phyloP scores from a whole-genome alignment of 2,888 invertebrate genomes.

The Morpho deidamia region DNA sequence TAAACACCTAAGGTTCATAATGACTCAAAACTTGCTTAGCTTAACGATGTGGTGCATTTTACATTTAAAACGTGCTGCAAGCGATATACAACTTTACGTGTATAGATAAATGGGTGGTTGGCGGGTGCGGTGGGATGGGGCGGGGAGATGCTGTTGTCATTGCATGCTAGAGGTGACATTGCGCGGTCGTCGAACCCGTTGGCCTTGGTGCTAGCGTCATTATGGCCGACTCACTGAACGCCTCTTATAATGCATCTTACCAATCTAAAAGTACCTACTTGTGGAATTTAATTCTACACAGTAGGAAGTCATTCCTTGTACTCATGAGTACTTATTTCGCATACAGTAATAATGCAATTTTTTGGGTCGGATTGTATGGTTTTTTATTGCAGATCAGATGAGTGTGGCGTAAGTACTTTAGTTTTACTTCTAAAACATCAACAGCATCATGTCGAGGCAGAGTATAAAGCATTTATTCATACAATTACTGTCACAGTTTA shows the following conservation, averaged over 20 bases:
- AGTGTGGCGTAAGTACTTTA: too few species aligned
- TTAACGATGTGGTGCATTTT: constrained; percentile 31
- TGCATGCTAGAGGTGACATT: constrained; percentile 67
- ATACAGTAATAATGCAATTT: too few species aligned
- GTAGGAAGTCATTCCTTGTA: too few species aligned
- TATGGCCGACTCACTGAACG: constrained; percentile 2
- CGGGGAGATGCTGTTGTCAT: constrained; percentile 38
- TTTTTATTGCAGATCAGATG: too few species aligned
- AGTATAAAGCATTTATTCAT: too few species aligned
- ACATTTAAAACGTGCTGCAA: constrained; percentile 36
- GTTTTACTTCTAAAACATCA: too few species aligned
- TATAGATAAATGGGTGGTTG: constrained; percentile 24
- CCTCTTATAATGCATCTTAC: constrained; percentile 7
- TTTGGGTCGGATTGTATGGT: too few species aligned
- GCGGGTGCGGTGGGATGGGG: constrained; percentile 27
- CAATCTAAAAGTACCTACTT: background rate
- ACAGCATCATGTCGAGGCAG: too few species aligned
- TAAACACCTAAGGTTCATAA: too few species aligned
- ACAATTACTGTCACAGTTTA: too few species aligned
- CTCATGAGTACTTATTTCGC: too few species aligned
- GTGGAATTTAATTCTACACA: too few species aligned
- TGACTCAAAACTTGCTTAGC: background rate
- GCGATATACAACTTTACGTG: constrained; percentile 12
- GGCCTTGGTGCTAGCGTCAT: constrained; percentile 33
- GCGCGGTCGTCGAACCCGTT: constrained; percentile 52